Evolutionary conservation across 2,113 vertebrate genomes (phyloP).

Genomic region (Gobius niger): DNA sequence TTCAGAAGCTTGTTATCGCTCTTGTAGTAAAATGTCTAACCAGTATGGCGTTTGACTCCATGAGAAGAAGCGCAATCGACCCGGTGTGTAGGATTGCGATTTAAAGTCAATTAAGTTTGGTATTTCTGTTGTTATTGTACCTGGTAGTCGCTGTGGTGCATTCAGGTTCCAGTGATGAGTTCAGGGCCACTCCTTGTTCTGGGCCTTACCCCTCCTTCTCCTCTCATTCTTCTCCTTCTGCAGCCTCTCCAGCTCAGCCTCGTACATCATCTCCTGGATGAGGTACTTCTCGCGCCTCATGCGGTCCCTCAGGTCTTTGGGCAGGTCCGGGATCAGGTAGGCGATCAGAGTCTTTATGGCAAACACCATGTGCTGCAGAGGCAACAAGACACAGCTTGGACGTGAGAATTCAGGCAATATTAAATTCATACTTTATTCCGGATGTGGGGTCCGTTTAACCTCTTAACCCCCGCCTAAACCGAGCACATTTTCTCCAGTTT

Average conservation of each 20-base stretch:
- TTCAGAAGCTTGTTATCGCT: too few relatives aligned
- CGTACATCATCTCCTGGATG: slow-evolving; percentile 99
- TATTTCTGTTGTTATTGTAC: neutral
- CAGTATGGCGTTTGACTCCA: too few relatives aligned
- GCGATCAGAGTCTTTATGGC: slow-evolving; percentile 96
- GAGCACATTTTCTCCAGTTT: too few relatives aligned
- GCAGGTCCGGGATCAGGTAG: slow-evolving; percentile 96
- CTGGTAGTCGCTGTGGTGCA: neutral
- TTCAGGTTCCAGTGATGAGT: slow-evolving; percentile 5
- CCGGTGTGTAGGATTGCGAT: too few relatives aligned
- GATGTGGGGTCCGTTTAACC: too few relatives aligned
- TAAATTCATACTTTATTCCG: too few relatives aligned
- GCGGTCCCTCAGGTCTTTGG: slow-evolving; percentile 92
- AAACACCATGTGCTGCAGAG: slow-evolving; percentile 91
- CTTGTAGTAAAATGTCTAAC: too few relatives aligned
- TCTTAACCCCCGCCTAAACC: too few relatives aligned
- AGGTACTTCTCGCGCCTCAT: slow-evolving; percentile 97
- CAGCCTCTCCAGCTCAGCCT: slow-evolving; percentile 89
- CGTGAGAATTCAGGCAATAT: too few relatives aligned
- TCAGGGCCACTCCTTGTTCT: slow-evolving; percentile 93
- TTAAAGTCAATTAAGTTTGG: too few relatives aligned
- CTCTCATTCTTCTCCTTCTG: slow-evolving; percentile 89
- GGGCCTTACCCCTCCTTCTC: slow-evolving; percentile 81
- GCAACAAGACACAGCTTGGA: slow-evolving; percentile 1
- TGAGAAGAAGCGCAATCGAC: too few relatives aligned